A percentile compares a stretch with the other conserved stretches of the same genome.
Evolutionary conservation across 2,888 invertebrate species (phyloP).

Genomic region (Metalampra italica): DNA sequence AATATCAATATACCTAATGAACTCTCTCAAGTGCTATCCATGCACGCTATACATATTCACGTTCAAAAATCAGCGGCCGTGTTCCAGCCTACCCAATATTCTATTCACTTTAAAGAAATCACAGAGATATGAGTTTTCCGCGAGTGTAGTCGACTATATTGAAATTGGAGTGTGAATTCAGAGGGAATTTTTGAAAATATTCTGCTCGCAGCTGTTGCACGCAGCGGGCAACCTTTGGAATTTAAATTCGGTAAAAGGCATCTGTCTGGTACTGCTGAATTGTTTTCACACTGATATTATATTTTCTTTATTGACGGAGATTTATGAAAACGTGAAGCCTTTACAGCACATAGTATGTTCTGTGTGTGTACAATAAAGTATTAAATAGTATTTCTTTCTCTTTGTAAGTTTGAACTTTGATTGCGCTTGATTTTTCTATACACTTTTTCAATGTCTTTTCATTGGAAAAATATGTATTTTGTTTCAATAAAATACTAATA

Average conservation of each 20-base stretch:
- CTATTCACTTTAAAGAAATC: not conserved
- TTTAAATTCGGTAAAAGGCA: conserved; percentile 31
- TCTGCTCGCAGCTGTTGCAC: conserved; percentile 50
- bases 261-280: conserved; percentile 1
- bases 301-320: not conserved
- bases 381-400: no score
- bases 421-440: no score
- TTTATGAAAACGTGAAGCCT: not conserved
- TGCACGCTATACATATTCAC: no score
- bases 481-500: no score
- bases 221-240: conserved; percentile 30
- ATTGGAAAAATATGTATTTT: no score
- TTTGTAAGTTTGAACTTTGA: no score
- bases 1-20: no score
- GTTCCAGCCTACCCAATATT: not conserved
- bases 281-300: not conserved
- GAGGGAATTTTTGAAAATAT: conserved; percentile 49
- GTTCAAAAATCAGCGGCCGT: no score
- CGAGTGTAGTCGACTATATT: conserved; percentile 21
- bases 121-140: not conserved
- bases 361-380: no score
- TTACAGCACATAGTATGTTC: not conserved
- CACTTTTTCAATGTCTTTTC: no score
- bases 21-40: no score
- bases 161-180: conserved; percentile 31